Evolutionary conservation across 2,888 invertebrate genomes (phyloP).

Genomic region (Nesidiocoris tenuis): DNA sequence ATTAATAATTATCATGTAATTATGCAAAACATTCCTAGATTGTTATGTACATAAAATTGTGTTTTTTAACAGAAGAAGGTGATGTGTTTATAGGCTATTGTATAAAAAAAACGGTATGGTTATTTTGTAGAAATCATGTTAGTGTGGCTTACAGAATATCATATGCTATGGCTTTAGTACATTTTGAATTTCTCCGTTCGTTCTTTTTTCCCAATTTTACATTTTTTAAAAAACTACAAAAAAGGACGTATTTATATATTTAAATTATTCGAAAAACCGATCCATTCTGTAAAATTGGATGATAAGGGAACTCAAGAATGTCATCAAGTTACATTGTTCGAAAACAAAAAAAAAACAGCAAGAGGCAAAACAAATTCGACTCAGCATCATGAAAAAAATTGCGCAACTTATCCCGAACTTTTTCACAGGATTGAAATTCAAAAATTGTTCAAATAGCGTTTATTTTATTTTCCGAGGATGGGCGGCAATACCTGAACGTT

Average conservation of each 20-base stretch:
- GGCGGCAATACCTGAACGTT: conserved; percentile 37
- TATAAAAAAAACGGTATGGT: conserved; percentile 47
- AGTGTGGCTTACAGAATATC: conserved; percentile 46
- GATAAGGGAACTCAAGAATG: conserved; percentile 36
- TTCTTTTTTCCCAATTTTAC: conserved; percentile 36
- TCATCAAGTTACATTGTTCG: conserved; percentile 48
- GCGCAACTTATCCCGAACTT: conserved; percentile 6
- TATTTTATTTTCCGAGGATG: conserved; percentile 26
- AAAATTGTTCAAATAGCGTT: conserved; percentile 21
- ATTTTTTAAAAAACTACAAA: conserved; percentile 39
- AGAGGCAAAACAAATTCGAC: conserved; percentile 42
- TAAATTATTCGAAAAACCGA: conserved; percentile 46
- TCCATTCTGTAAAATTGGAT: conserved; percentile 45
- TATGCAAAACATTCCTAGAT: conserved; percentile 51
- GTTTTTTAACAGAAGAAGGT: conserved; percentile 48
- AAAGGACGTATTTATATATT: conserved; percentile 49
- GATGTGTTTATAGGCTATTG: conserved; percentile 50
- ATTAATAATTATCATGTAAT: conserved; percentile 50
- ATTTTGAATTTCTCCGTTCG: conserved; percentile 43
- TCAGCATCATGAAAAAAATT: background rate
- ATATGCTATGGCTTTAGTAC: conserved; percentile 44
- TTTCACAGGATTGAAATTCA: conserved; percentile 22
- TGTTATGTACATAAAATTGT: conserved; percentile 51
- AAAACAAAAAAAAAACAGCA: conserved; percentile 40
- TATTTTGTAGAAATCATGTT: conserved; percentile 47